Base-by-base conservation (phyloP, 2,113 vertebrate genomes). In the Anthoscopus minutus region DNA sequence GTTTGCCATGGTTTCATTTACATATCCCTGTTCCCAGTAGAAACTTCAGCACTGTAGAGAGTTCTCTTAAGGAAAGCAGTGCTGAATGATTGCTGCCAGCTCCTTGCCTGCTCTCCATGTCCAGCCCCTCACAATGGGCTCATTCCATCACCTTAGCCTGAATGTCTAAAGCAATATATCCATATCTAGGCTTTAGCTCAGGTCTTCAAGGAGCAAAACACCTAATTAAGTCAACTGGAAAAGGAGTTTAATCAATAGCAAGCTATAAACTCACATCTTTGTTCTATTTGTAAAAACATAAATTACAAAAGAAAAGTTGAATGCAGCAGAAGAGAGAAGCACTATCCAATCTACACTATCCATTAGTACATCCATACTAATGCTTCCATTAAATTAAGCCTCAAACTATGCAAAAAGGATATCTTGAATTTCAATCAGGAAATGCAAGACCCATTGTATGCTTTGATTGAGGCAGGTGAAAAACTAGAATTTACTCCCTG, bases 201-300 rank as follows among this genome's bases (percentile, higher is more conserved):
- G 88, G 78, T 81, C 93, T 95, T 81, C 83, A 81, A 73, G 79
- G 58, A 95, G 92, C 48, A 81, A 92, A 96, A 71, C 85, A 88
- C 53, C 78, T 96, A 96, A 96, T 95, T 96, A 96, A 94, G 95
- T 94, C 85, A 96, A 86, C 79, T 86, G 64, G n/a, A 93, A 92
- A 88, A 93, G 61, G 45, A 89, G 42, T 38, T 92, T 92, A 94
- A 97, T 97, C 90, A 93, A 97, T 95, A 94, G 66, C 33, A 88
- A 80, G 81, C 74, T 88, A 73, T 95, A 92, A 88, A 87, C 57
- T 78, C 66, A n/a, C 61, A 69, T 72, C 64, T 94, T 92, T 94
- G 71, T 95, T 94, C 91, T 76, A 96, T 92, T 93, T 92, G 13
- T 51, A 95, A 92, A 74, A 85, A 89, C 31, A 92, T 89, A 96